Percentiles rank a stretch among this genome's conserved stretches.
phyloP scores from a whole-genome alignment of 2,113 vertebrate genomes.

The Amphilophus citrinellus region DNA sequence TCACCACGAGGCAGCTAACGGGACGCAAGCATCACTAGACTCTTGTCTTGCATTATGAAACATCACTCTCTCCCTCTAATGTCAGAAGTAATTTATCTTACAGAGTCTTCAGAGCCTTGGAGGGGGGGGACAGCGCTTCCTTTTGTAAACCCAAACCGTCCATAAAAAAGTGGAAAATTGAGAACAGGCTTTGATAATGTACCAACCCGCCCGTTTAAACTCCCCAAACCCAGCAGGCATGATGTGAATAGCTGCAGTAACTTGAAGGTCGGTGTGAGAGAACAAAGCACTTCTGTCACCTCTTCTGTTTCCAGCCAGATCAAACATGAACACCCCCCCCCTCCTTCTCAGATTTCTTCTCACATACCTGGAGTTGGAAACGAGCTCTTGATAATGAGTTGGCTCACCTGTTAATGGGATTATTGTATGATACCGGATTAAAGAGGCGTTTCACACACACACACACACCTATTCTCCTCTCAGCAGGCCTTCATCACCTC shows the following conservation, averaged over 20 bases:
- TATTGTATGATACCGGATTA: slow-evolving; percentile 77
- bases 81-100: slow-evolving; percentile 33
- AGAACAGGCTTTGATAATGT: slow-evolving; percentile 55
- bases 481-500: slow-evolving; percentile 70
- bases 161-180: slow-evolving; percentile 16
- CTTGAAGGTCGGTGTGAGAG: slow-evolving; percentile 38
- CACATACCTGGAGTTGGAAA: slow-evolving; percentile 12
- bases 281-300: slow-evolving; percentile 51
- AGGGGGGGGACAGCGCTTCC: slow-evolving; percentile 25
- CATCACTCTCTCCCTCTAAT: slow-evolving; percentile 24
- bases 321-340: slow-evolving; percentile 30
- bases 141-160: slow-evolving; percentile 28
- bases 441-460: slow-evolving; percentile 48
- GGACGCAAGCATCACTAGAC: slow-evolving; percentile 4
- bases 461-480: slow-evolving; percentile 54
- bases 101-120: background rate
- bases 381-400: slow-evolving; percentile 56
- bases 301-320: slow-evolving; percentile 35
- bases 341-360: slow-evolving; percentile 1
- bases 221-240: slow-evolving; percentile 19
- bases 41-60: slow-evolving; percentile 17
- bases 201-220: slow-evolving; percentile 17
- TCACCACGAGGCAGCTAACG: background rate
- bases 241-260: slow-evolving; percentile 29
- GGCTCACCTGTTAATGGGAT: slow-evolving; percentile 81